Base-by-base conservation (phyloP, 2,888 invertebrate species). In the Eupithecia exiguata region DNA sequence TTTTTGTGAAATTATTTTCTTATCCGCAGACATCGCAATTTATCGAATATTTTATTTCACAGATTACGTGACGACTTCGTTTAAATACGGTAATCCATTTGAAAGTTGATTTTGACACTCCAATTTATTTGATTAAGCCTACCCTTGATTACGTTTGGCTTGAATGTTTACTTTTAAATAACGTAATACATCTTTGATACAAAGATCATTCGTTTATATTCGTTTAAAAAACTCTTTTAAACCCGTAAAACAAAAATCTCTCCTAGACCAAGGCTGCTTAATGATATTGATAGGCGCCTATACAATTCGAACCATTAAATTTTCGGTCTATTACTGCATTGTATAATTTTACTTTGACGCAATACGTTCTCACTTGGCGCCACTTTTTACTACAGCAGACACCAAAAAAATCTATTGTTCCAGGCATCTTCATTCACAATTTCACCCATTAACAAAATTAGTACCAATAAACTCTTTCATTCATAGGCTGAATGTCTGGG, bases 381-480 rank as follows among this genome's bases (percentile, higher is more conserved):
- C 90, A 84, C 61, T 69, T 70, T 80, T 82, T 83, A 85, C 79
- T 72, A 77, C 78, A 79, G 78, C 70, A 70, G 77, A 83, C 79
- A 69, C 74, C 75, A 46, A 69, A 79, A 77, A 75, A 80, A 78
- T n/a, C 82, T 80, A 84, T 90, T 91, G 89, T 91, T 87, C 84
- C 83, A 77, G 77, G 75, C 69, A 70, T 49, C 80, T 87, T 89
- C 90, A 91, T 91, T 92, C 88, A 91, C 79, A 83, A 76, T 85
- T 85, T 83, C 74, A 78, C 78, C 86, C 83, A 87, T 89, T 89
- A 87, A 79, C 81, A 77, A 79, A 87, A 89, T 88, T 88, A 87
- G 88, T 84, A 85, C 83, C 86, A 87, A 91, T 91, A 90, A 91
- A 90, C 79, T 78, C 76, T 76, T 86, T 85, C 90, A 91, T 92